A percentile compares a stretch with the other conserved stretches of the same genome.
phyloP scores from a whole-genome alignment of 2,113 vertebrate species.

The Gymnogyps californianus region DNA sequence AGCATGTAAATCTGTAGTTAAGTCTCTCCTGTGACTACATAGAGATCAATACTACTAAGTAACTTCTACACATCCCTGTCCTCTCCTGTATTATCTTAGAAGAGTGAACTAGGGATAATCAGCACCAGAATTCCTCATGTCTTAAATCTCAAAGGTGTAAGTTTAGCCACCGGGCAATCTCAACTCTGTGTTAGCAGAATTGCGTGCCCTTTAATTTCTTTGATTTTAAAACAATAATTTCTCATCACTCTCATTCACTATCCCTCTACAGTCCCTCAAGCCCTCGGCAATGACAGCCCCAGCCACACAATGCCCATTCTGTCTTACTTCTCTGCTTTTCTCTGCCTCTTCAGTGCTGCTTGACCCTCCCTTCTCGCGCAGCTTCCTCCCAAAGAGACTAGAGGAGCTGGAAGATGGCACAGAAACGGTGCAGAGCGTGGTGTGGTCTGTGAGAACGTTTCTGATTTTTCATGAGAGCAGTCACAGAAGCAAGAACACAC shows the following conservation, averaged over 20 bases:
- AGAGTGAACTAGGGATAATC: not conserved
- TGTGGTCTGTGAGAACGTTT: accelerated
- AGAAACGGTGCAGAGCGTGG: not conserved
- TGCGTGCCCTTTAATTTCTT: not conserved
- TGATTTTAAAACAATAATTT: conserved; percentile 27
- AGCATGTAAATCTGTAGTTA: not conserved
- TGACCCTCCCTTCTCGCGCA: not conserved
- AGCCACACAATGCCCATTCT: conserved; percentile 15
- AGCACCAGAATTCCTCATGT: not conserved
- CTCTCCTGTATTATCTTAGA: not conserved
- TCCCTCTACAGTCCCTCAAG: not conserved
- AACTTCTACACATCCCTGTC: not conserved
- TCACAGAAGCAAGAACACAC: not conserved
- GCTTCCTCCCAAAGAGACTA: not conserved
- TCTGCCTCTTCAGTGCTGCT: not conserved
- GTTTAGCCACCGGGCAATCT: not conserved
- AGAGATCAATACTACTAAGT: not conserved
- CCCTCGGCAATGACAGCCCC: not conserved
- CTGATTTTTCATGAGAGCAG: not conserved
- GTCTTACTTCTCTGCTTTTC: not conserved
- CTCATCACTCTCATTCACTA: not conserved
- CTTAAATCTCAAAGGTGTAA: not conserved
- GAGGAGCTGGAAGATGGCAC: not conserved
- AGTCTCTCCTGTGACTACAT: not conserved
- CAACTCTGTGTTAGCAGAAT: not conserved